These are phyloP conservation scores for Syngnathus scovelli DNA, from an alignment of 2,113 vertebrate species.

Conservation along the genomic window DNA sequence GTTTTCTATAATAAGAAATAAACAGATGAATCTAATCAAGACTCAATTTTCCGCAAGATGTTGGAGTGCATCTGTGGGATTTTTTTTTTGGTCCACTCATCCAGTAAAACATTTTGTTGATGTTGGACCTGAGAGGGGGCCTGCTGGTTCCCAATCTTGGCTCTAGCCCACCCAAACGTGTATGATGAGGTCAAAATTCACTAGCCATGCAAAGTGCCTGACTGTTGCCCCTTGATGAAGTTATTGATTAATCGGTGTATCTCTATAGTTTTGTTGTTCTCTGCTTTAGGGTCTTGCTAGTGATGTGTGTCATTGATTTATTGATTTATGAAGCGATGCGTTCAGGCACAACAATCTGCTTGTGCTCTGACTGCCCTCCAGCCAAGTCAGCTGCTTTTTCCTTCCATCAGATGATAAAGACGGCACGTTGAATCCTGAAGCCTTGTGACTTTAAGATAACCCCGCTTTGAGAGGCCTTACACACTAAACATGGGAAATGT, in stretches of 20 bases:
- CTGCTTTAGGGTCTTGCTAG: neutral
- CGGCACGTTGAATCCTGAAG: constrained; percentile 2
- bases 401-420: constrained; percentile 32
- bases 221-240: no score
- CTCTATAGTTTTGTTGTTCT: no score
- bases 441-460: constrained; percentile 55
- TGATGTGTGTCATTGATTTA: neutral
- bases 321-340: constrained; percentile 5
- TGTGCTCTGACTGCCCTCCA: constrained; percentile 16
- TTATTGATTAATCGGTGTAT: no score
- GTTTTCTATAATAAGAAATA: neutral
- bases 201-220: neutral
- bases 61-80: neutral
- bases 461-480: constrained; percentile 11
- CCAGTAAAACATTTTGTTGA: neutral
- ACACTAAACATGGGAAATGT: constrained; percentile 50
- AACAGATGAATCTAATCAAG: neutral
- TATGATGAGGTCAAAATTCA: neutral
- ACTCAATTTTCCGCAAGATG: neutral
- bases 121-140: neutral
- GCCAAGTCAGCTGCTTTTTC: constrained; percentile 46
- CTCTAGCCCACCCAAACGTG: neutral
- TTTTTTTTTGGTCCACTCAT: neutral
- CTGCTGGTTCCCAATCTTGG: neutral
- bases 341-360: constrained; percentile 12